Base-by-base conservation (phyloP, 2,797 vertebrate genomes). In the Callimico goeldii region DNA sequence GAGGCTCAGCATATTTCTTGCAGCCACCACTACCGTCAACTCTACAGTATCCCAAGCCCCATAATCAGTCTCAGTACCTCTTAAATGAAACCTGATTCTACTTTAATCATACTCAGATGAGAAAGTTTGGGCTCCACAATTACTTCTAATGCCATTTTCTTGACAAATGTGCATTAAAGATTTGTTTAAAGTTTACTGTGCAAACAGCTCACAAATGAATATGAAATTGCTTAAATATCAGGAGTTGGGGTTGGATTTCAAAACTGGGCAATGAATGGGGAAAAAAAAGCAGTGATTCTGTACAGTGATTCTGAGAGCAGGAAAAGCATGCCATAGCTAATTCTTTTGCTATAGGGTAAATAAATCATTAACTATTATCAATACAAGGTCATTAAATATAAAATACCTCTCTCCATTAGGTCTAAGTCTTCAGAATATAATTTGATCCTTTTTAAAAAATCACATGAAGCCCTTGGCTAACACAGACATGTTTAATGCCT, bases 401-500 rank as follows among this genome's bases (percentile, higher is more conserved):
- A 50, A 90, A 36, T 76, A 7, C 4, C 41, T 81, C 20, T 94
- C 26, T 91, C 6, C 14, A 41, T 52, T n/a, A 67, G 5, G 33
- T 39, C 70, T 64, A 57, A 72, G 30, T 75, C 6, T 95, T 92
- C 26, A 86, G 43, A 92, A 80, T 57, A 43, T 73, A 52, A 85
- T 79, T 15, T 4, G 2, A 33, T 41, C 55, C 19, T 12, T 80
- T 80, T 73, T 58, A 11, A n/a, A 70, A 92, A 88, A 79, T 81
- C 36, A 86, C 26, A 13, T 5, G 15, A 26, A 39, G 3, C 19
- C 7, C 11, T 91, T 93, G 93, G 61, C n/a, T n/a, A 94, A 64
- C 82, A 76, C 1, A 8, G 86, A 55, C 83, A 88, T 89, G 70
- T 58, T 95, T 96, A 95, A 90, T 92, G 88, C 88, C 91, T 98